A percentile compares a stretch with the other conserved stretches of the same genome.
Evolutionary conservation across 2,797 vertebrate species (phyloP).

Genomic region (Sparus aurata): DNA sequence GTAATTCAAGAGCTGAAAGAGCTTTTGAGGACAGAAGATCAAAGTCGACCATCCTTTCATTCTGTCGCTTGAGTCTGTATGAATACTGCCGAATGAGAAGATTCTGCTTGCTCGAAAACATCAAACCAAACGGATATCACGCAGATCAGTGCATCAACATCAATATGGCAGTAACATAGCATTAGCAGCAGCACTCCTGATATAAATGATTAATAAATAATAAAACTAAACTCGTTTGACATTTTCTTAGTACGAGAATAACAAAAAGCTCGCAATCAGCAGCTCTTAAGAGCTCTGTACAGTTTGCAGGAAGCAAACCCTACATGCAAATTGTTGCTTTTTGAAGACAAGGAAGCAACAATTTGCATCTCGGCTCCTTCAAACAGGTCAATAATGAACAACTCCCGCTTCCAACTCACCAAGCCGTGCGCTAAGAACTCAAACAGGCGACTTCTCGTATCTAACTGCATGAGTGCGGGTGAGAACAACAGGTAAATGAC

Average conservation of each 20-base stretch:
- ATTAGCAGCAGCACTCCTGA: neutral
- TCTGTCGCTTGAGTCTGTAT: neutral
- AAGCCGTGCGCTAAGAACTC: constrained; percentile 84
- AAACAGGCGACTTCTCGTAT: constrained; percentile 84
- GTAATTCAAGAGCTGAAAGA: neutral
- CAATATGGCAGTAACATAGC: neutral
- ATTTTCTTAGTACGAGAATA: neutral
- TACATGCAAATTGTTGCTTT: no score
- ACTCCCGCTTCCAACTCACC: constrained; percentile 77
- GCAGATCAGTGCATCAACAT: neutral
- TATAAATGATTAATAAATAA: neutral
- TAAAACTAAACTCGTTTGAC: neutral
- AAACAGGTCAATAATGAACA: constrained; percentile 26
- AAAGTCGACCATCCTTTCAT: neutral
- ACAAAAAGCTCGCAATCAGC: neutral
- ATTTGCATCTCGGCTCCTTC: neutral
- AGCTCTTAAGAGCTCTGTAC: neutral
- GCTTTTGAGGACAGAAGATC: neutral
- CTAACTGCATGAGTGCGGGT: constrained; percentile 76
- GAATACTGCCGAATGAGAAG: neutral
- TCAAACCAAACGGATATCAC: neutral
- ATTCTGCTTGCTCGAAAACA: neutral
- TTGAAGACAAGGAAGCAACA: neutral
- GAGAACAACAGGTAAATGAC: constrained; percentile 34
- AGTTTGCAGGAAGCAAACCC: neutral